A percentile compares a stretch with the other conserved stretches of the same genome.
These are phyloP conservation scores for Caradrina kadenii DNA, from an alignment of 2,888 invertebrate species.

Conservation along the genomic window DNA sequence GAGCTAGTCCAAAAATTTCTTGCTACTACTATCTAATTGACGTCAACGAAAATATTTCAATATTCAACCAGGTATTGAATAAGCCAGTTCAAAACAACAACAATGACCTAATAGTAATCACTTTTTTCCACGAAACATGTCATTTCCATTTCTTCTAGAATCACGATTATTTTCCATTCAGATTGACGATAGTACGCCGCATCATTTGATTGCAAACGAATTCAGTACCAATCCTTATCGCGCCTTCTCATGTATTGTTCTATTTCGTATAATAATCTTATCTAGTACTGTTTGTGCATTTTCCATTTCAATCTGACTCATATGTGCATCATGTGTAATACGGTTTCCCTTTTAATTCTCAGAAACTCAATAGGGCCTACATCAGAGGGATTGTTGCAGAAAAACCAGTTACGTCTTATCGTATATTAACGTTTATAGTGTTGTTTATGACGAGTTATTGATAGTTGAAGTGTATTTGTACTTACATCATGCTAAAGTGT, in stretches of 20 bases:
- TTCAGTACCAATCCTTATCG: slow-evolving; percentile 35
- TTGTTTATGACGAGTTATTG: slow-evolving; percentile 6
- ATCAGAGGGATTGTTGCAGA: slow-evolving; percentile 31
- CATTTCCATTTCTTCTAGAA: slow-evolving; percentile 40
- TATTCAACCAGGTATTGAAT: slow-evolving; percentile 11
- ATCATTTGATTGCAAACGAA: slow-evolving; percentile 30
- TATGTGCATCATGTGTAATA: slow-evolving; percentile 24
- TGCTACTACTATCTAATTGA: background rate
- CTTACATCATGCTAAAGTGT: background rate
- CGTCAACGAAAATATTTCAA: slow-evolving; percentile 27
- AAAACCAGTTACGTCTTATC: slow-evolving; percentile 31
- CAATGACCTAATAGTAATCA: slow-evolving; percentile 29
- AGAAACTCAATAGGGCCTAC: slow-evolving; percentile 32
- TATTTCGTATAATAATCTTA: slow-evolving; percentile 35
- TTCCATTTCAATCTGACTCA: slow-evolving; percentile 43
- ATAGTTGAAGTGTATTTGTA: background rate
- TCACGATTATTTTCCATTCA: slow-evolving; percentile 27
- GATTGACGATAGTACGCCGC: slow-evolving; percentile 14
- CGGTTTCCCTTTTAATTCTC: slow-evolving; percentile 47
- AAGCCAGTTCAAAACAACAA: slow-evolving; percentile 10
- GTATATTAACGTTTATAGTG: slow-evolving; percentile 2
- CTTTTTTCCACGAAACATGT: slow-evolving; percentile 11
- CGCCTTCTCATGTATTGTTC: slow-evolving; percentile 13
- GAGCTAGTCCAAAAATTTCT: background rate
- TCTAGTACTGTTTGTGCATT: slow-evolving; percentile 33